A percentile compares a stretch with the other conserved stretches of the same genome.
These are phyloP conservation scores for Rhinopomastus cyanomelas DNA, from an alignment of 2,113 vertebrate species.

Conservation along the genomic window DNA sequence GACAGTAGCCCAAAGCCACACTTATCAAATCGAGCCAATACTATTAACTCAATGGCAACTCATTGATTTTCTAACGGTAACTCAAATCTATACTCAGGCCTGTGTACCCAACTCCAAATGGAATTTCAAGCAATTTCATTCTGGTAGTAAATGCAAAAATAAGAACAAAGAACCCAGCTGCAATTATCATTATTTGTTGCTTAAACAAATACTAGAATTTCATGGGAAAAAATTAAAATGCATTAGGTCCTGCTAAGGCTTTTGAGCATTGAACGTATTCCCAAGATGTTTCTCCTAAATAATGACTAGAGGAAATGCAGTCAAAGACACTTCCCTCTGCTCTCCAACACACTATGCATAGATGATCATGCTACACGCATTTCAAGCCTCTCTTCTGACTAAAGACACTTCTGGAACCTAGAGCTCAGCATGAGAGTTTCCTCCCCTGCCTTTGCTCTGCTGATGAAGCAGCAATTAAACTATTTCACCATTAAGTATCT, in stretches of 20 bases:
- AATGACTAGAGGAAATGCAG: background rate
- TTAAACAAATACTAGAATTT: background rate
- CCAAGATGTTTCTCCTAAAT: background rate
- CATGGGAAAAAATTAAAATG: background rate
- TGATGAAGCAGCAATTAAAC: background rate
- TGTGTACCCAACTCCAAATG: background rate
- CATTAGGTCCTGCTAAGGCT: background rate
- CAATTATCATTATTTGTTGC: background rate
- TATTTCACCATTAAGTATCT: background rate
- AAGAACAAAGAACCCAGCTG: background rate
- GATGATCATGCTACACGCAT: background rate
- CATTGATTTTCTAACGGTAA: background rate
- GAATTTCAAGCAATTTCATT: background rate
- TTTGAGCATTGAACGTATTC: background rate
- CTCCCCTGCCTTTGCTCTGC: background rate
- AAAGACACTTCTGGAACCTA: background rate
- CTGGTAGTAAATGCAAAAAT: background rate
- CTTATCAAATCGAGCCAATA: background rate
- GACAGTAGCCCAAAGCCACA: background rate
- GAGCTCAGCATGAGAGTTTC: accelerated
- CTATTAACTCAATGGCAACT: background rate
- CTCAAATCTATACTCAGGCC: background rate
- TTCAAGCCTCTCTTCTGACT: background rate
- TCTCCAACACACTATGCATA: background rate
- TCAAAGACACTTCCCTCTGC: background rate